Conservation (phyloP, 2,888 invertebrate genomes). For the Acronicta psi region DNA sequence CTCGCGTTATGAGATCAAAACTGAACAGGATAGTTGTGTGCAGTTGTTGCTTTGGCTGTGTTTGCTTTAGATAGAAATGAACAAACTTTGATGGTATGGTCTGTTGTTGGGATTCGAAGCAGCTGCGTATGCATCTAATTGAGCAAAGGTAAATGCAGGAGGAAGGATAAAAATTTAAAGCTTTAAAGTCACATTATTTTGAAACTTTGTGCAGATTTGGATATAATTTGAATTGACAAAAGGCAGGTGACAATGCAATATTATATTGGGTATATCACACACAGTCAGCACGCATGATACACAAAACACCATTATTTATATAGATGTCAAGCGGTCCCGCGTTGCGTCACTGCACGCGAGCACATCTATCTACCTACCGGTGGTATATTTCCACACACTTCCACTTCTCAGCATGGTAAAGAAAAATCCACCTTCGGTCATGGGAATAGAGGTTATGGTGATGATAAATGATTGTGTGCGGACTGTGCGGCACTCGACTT, state of each 20-base stretch:
- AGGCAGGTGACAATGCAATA: constrained; percentile 30
- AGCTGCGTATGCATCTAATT: too few species aligned
- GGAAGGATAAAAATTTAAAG: too few species aligned
- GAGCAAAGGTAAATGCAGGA: too few species aligned
- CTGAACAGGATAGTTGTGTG: constrained; percentile 47
- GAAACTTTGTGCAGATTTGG: not conserved
- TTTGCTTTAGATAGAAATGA: constrained; percentile 7
- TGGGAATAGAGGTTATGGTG: constrained; percentile 36
- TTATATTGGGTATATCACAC: constrained; percentile 29
- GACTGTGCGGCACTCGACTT: constrained; percentile 60
- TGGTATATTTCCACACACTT: constrained; percentile 56
- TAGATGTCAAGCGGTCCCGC: constrained; percentile 64
- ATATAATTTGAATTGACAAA: constrained; percentile 10
- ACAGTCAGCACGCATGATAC: constrained; percentile 37
- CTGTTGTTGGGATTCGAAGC: too few species aligned
- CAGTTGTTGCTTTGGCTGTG: constrained; percentile 13
- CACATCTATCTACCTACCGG: constrained; percentile 64
- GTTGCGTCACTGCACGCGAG: constrained; percentile 75
- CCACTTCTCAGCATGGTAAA: constrained; percentile 16
- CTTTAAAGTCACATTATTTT: too few species aligned
- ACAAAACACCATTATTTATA: constrained; percentile 45
- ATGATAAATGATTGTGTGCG: constrained; percentile 47
- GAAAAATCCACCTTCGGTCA: constrained; percentile 51
- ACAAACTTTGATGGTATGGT: too few species aligned
- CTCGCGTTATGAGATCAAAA: constrained; percentile 50